Evolutionary conservation across 2,888 invertebrate genomes (phyloP).

Genomic region (Callinectes sapidus): DNA sequence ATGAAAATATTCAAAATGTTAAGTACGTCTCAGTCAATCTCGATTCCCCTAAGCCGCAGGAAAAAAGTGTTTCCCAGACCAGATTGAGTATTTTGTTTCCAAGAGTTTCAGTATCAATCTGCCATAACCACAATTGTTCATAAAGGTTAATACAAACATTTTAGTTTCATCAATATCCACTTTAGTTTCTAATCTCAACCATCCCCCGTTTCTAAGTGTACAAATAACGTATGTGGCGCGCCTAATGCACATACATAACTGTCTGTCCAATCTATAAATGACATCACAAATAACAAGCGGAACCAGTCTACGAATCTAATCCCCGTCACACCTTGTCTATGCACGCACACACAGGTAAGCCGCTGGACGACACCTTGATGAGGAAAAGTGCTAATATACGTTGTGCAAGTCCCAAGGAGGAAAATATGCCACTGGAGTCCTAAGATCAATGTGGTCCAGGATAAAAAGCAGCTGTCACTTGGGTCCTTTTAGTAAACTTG

Average conservation of each 20-base stretch:
- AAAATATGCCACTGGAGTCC: neutral
- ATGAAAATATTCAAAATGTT: neutral
- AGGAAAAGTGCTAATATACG: neutral
- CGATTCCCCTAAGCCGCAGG: neutral
- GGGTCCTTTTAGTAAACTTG: neutral
- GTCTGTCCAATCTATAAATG: neutral
- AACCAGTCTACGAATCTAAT: neutral
- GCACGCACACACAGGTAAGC: neutral
- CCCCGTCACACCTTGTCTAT: neutral
- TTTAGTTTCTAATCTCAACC: neutral
- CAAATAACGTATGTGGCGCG: neutral
- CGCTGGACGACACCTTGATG: neutral
- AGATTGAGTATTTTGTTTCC: no score
- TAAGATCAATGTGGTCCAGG: neutral
- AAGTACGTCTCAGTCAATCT: neutral
- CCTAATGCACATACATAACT: neutral
- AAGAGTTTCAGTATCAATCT: neutral
- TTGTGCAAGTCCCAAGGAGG: neutral
- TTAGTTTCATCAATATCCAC: no score
- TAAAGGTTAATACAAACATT: neutral
- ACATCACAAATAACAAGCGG: neutral
- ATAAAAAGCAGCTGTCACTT: neutral
- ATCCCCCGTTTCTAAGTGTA: no score
- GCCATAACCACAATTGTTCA: neutral
- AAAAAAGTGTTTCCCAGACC: neutral